These are phyloP conservation scores for Poeciliopsis infans DNA, from an alignment of 2,797 vertebrate species.

Conservation along the genomic window DNA sequence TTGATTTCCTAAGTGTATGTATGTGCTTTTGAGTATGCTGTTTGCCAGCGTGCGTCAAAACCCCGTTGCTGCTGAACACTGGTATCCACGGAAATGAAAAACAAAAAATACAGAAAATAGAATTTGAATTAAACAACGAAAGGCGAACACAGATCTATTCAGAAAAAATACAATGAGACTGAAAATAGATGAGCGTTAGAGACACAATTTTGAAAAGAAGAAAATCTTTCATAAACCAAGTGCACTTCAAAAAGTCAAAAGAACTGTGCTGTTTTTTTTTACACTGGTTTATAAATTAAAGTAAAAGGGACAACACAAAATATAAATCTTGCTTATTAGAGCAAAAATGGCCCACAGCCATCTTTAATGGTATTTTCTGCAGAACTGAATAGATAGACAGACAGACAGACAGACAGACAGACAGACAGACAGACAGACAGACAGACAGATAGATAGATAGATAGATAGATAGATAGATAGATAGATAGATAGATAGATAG, in stretches of 20 bases:
- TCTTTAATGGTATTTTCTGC: neutral
- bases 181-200: neutral
- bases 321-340: neutral
- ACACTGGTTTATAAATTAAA: neutral
- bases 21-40: conserved; percentile 17
- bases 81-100: neutral
- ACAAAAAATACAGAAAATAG: neutral
- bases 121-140: neutral
- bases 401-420: no score
- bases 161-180: neutral
- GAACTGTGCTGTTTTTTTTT: neutral
- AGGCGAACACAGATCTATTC: neutral
- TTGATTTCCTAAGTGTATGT: conserved; percentile 15
- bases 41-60: neutral
- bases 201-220: neutral
- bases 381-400: no score
- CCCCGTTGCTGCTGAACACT: neutral
- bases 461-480: no score
- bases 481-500: no score
- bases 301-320: neutral
- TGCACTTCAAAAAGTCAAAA: neutral
- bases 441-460: no score
- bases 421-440: no score
- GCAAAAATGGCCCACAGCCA: neutral
- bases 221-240: neutral